Conservation (phyloP, 2,888 invertebrate genomes). For the Thalpophila matura region DNA sequence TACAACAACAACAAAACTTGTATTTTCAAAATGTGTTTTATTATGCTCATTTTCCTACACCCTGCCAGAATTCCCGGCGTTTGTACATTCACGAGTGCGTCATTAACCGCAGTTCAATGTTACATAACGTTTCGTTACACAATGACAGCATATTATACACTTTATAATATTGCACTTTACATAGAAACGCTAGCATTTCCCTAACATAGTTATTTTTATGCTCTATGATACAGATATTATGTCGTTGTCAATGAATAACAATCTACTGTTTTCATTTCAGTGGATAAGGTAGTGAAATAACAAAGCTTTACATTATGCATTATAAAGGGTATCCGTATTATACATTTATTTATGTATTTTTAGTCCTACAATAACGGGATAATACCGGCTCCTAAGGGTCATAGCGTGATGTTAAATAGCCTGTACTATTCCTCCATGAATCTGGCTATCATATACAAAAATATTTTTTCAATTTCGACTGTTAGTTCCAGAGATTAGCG, state of each 20-base stretch:
- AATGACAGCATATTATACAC: constrained; percentile 4
- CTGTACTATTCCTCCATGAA: no score
- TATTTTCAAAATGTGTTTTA: constrained; percentile 4
- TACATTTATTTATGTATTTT: neutral
- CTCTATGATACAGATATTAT: neutral
- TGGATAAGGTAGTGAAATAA: neutral
- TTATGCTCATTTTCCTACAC: constrained; percentile 29
- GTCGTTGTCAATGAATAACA: neutral
- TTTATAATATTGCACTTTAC: constrained; percentile 19
- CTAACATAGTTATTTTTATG: neutral
- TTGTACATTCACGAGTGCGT: constrained; percentile 37
- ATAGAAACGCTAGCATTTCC: constrained; percentile 9
- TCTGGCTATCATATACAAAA: no score
- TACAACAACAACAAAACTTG: constrained; percentile 1
- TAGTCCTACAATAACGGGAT: no score
- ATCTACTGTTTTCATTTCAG: neutral
- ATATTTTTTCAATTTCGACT: no score
- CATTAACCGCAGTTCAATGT: constrained; percentile 33
- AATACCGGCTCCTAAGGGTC: no score
- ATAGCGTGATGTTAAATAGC: no score
- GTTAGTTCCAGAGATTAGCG: no score
- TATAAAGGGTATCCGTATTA: neutral
- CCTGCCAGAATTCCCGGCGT: constrained; percentile 32
- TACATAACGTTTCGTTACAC: constrained; percentile 32
- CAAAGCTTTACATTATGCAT: neutral